Percentiles rank a stretch among this genome's conserved stretches.
These are phyloP conservation scores for Pristionchus maxplancki DNA, from an alignment of 2,888 invertebrate genomes.

Conservation along the genomic window DNA sequence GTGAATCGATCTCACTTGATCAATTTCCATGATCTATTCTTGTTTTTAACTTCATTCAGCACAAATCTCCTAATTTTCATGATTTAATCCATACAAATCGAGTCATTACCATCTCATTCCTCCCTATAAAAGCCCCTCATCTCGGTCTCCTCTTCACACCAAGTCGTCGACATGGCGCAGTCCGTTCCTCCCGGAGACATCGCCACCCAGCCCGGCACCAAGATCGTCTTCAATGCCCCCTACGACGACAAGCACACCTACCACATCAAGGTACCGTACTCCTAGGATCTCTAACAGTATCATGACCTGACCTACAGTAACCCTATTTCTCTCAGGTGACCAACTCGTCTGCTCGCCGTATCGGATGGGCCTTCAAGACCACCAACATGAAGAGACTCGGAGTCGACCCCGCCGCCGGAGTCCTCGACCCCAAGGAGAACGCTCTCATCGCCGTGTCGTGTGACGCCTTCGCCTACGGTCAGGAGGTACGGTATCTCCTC, in stretches of 20 bases:
- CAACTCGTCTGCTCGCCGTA: conserved; percentile 56
- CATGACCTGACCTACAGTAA: conserved; percentile 39
- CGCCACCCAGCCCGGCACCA: conserved; percentile 53
- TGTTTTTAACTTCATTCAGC: too few relatives aligned
- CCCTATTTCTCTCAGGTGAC: conserved; percentile 57
- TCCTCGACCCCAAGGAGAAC: conserved; percentile 68
- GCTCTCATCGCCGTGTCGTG: conserved; percentile 47
- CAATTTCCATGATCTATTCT: too few relatives aligned
- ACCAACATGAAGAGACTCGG: conserved; percentile 69
- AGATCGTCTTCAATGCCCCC: conserved; percentile 58
- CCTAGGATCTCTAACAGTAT: too few relatives aligned
- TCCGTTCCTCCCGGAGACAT: conserved; percentile 62
- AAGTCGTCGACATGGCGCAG: conserved; percentile 55
- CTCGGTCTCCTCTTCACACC: neutral
- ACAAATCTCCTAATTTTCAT: neutral
- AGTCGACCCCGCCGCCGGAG: conserved; percentile 66
- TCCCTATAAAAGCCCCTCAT: neutral
- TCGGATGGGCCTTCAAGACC: conserved; percentile 67
- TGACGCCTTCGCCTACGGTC: conserved; percentile 58
- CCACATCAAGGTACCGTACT: conserved; percentile 4
- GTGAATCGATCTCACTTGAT: too few relatives aligned
- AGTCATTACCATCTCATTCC: neutral
- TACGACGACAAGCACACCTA: conserved; percentile 56
- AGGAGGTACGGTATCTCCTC: conserved; percentile 48
- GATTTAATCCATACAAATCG: neutral